Evolutionary conservation across 2,113 vertebrate species (phyloP).

Genomic region (Tichodroma muraria): DNA sequence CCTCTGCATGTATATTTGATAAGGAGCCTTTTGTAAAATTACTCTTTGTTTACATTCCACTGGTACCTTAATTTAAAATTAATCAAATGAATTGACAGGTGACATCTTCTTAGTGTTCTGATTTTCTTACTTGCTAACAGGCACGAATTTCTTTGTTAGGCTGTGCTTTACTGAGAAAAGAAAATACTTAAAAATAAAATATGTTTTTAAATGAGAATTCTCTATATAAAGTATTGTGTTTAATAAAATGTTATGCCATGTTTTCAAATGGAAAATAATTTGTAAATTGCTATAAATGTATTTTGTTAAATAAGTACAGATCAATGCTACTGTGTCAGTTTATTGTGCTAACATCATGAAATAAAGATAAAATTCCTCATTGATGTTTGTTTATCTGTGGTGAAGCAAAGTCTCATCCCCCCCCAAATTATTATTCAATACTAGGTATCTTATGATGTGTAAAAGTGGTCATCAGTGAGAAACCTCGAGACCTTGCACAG

Average conservation of each 20-base stretch:
- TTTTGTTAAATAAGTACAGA: slow-evolving; percentile 83
- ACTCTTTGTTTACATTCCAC: slow-evolving; percentile 85
- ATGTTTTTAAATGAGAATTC: slow-evolving; percentile 81
- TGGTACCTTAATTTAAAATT: slow-evolving; percentile 83
- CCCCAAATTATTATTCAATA: not conserved
- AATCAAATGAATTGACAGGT: slow-evolving; percentile 75
- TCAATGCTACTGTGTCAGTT: slow-evolving; percentile 79
- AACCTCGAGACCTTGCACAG: not conserved
- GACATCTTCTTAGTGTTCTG: slow-evolving; percentile 76
- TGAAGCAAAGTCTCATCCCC: not conserved
- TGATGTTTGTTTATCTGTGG: slow-evolving; percentile 21
- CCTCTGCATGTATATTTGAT: slow-evolving; percentile 83
- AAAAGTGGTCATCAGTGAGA: not conserved
- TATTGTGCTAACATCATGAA: slow-evolving; percentile 83
- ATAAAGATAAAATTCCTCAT: slow-evolving; percentile 78
- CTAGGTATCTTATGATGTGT: not conserved
- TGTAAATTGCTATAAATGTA: slow-evolving; percentile 86
- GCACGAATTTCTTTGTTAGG: slow-evolving; percentile 77
- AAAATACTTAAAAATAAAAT: slow-evolving; percentile 73
- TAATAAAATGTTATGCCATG: slow-evolving; percentile 83
- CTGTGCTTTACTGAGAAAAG: slow-evolving; percentile 78
- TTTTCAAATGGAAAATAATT: slow-evolving; percentile 79
- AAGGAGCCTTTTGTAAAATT: slow-evolving; percentile 82
- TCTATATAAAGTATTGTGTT: slow-evolving; percentile 81
- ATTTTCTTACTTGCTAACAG: slow-evolving; percentile 76